Evolutionary conservation across 2,888 invertebrate species (phyloP), one percentile per base, ranked within the genome.

Genomic region (Argynnis bischoffii): DNA sequence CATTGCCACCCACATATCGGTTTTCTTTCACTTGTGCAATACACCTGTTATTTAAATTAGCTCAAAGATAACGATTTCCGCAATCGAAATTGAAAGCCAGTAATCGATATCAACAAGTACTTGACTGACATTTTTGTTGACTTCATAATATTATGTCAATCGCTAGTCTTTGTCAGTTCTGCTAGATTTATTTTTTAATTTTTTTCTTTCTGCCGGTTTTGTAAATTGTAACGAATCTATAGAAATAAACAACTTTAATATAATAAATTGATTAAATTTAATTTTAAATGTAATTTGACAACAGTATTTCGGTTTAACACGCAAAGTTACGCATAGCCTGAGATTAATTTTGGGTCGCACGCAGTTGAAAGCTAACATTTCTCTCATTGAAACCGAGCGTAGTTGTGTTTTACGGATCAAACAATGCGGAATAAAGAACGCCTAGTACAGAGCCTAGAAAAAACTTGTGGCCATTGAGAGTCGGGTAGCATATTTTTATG

Each of bases 401-500:
- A 35, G 31, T 21, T 11, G 18, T 60, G 50, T 68, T 66, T 64
- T 59, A 41, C 57, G 54, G 18, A 54, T 60, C 60, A 50, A 55
- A 66, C 66, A 70, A 72, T 67, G 63, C 48, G 60, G 66, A 65
- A 63, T 55, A 65, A 69, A 63, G 53, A 71, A 77, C 75, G 78
- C 77, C 50, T 14, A 77, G 77, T 70, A 74, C 76, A 57, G 69
- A 75, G 56, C n/a, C 64, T 69, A 67, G 69, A 63, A 83, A 83
- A 80, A 80, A 79, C 80, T 78, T 80, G 82, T 83, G 81, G 80
- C 85, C 90, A 89, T 89, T 90, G 85, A 90, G 87, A 79, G 81
- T 81, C 83, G 81, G 86, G 88, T 85, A 85, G 89, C 86, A 85
- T 87, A 89, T 87, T 90, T 89, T 89, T 90, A 90, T 92, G 91